Evolutionary conservation across 2,888 invertebrate genomes (phyloP), one percentile per base, ranked within the genome.

Genomic region (Theodoxus fluviatilis): DNA sequence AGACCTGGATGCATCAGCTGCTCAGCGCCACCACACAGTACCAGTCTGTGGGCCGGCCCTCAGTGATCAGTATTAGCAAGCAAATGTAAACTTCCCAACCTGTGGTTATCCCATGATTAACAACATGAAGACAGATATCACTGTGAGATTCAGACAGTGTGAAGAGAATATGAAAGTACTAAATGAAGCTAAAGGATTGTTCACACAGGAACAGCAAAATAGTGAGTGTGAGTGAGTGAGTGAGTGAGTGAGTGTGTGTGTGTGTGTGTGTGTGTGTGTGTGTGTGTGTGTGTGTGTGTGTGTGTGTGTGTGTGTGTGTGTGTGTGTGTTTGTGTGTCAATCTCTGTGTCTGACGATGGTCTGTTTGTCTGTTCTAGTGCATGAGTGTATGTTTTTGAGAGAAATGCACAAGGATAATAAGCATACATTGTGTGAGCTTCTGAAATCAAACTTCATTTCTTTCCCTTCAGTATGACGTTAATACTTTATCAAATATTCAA

Each of bases 221-320:
- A 3, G 18, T 35, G 35, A n/a, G 61, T 35, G 35, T 35, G 61
- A n/a, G 37, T 0, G 61, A n/a, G 61, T n/a, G 35, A 37, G 61
- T n/a, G 61, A 37, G 35, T n/a, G 35, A 22, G 61, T 37, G 61
- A 37, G 59, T n/a, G 35, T 61, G 61, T 1, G 37, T 61, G 61
- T 25, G 28, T 61, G 61, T 61, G 61, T 12, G 37, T 61, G 59
- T 33, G 2, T 33, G 59, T 3, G 59, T 59, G 59, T 33, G 59
- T 33, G 33, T 22, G 59, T 59, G 35, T 33, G 35, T 59, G 33
- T 57, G 57, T 57, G 57, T 57, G 57, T 57, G 57, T 57, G 57
- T 25, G 57, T 57, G 57, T 57, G 57, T 2, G 57, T 57, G 52
- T 3, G 25, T 52, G 52, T 18, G 18, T 52, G 52, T 52, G 52